These are phyloP conservation scores for Synanthedon myopaeformis DNA, from an alignment of 2,888 invertebrate species.

Conservation along the genomic window DNA sequence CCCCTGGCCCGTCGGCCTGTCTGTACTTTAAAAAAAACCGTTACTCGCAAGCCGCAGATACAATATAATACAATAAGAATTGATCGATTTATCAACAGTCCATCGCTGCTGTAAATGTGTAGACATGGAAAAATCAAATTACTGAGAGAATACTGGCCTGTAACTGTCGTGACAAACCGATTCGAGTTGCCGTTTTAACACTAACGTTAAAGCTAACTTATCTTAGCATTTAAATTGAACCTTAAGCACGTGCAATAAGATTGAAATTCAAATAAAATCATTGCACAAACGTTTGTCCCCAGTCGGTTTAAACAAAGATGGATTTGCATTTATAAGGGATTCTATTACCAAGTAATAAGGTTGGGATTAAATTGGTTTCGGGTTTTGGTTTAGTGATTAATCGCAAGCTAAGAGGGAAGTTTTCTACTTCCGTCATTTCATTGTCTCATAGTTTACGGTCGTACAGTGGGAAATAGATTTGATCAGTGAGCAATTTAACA, in stretches of 20 bases:
- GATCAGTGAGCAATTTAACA: background rate
- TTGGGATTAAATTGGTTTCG: background rate
- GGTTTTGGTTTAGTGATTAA: conserved; percentile 1
- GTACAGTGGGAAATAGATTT: conserved; percentile 6
- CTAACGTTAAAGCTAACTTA: conserved; percentile 11
- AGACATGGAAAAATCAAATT: too few species aligned
- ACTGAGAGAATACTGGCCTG: conserved; percentile 6
- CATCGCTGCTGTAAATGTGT: too few species aligned
- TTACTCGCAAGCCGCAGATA: too few species aligned
- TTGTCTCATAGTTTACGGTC: conserved; percentile 6
- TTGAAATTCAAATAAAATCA: background rate
- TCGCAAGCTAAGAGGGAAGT: conserved; percentile 5
- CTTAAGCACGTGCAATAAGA: background rate
- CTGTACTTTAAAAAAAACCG: too few species aligned
- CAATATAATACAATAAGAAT: too few species aligned
- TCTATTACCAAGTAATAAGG: background rate
- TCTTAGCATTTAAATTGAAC: background rate
- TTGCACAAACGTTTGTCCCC: background rate
- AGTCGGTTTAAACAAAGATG: background rate
- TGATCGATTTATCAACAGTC: too few species aligned
- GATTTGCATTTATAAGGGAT: background rate
- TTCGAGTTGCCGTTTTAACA: conserved; percentile 15
- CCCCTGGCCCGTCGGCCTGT: too few species aligned
- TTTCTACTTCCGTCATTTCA: conserved; percentile 8
- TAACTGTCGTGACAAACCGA: conserved; percentile 27